These are phyloP conservation scores for Patella caerulea DNA, from an alignment of 2,888 invertebrate genomes.

Conservation along the genomic window DNA sequence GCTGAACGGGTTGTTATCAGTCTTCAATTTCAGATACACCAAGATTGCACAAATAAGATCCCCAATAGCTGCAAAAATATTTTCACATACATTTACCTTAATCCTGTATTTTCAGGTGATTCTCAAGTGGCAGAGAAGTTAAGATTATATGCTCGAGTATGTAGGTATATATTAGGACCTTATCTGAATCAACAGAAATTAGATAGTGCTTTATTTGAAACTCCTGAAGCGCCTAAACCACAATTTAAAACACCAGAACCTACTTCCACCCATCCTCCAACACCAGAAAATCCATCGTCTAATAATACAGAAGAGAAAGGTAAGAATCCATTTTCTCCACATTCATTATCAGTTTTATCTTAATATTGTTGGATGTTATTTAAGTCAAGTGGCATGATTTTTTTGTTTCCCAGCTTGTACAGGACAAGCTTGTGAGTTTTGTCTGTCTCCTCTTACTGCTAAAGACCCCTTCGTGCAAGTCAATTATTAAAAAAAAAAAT, in stretches of 20 bases:
- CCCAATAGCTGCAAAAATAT: no score
- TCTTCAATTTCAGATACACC: no score
- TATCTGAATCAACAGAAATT: conserved; percentile 82
- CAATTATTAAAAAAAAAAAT: no score
- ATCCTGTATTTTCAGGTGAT: conserved; percentile 71
- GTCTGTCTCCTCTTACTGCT: no score
- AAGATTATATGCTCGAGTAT: conserved; percentile 87
- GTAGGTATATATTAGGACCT: conserved; percentile 83
- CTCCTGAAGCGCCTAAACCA: conserved; percentile 36
- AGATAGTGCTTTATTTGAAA: conserved; percentile 76
- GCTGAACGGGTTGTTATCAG: no score
- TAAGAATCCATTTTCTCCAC: background rate
- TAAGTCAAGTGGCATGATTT: no score
- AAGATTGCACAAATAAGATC: no score
- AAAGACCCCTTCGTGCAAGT: no score
- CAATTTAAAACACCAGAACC: conserved; percentile 46
- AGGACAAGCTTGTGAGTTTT: no score
- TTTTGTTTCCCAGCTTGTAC: no score
- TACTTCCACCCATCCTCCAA: conserved; percentile 37
- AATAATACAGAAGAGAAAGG: conserved; percentile 32
- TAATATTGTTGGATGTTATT: no score
- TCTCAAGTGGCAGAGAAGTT: conserved; percentile 86
- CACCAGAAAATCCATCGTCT: conserved; percentile 44
- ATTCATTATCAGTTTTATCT: background rate
- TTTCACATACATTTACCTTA: no score